Conservation (phyloP, 1,140 invertebrate genomes). For the Periplaneta americana region DNA sequence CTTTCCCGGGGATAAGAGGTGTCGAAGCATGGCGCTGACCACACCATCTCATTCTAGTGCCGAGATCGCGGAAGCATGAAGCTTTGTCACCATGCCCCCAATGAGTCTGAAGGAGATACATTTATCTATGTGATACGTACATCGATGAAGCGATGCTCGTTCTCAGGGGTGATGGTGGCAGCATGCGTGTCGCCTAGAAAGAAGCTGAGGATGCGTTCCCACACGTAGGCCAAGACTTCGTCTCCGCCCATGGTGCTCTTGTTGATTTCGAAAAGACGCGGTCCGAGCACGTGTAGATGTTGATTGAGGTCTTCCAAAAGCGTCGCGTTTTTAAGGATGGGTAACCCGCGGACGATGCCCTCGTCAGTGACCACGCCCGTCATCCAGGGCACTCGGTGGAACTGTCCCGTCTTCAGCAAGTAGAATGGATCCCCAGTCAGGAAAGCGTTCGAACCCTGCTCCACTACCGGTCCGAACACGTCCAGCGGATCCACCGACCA, state of each 20-base stretch:
- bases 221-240: neutral
- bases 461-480: neutral
- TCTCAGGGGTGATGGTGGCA: neutral
- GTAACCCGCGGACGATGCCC: neutral
- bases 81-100: too few relatives aligned
- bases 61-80: too few relatives aligned
- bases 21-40: too few relatives aligned
- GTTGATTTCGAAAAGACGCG: neutral
- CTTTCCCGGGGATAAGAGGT: too few relatives aligned
- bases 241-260: neutral
- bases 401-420: neutral
- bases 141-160: neutral
- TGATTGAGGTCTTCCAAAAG: neutral
- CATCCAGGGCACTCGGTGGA: neutral
- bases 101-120: too few relatives aligned
- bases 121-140: too few relatives aligned
- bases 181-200: neutral
- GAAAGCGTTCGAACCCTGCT: neutral
- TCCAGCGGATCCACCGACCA: neutral
- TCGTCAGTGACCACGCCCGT: neutral
- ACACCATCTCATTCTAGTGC: too few relatives aligned
- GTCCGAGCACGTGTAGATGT: neutral
- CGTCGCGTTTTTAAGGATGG: neutral
- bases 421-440: neutral
- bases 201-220: neutral